Evolutionary conservation across 2,888 invertebrate species (phyloP), one percentile per base, ranked within the genome.

Genomic region (Epinotia ramella): DNA sequence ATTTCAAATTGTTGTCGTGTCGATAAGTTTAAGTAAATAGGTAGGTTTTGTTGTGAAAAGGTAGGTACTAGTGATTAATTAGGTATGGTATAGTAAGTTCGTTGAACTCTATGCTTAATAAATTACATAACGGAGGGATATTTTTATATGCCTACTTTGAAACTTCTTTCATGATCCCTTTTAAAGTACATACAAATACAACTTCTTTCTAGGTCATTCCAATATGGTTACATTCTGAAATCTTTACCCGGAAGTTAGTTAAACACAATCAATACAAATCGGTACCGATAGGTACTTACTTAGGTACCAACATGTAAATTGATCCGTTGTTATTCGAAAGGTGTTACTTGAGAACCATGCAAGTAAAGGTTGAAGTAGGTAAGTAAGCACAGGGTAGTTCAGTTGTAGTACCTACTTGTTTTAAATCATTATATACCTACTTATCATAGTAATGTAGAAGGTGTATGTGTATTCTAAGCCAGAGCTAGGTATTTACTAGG

Each of bases 321-420:
- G 68, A 68, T 56, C 40, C 33, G 2, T 18, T 20, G 12, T 46
- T 44, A 67, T 56, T 67, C 67, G 68, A 68, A 57, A 68, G 68
- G 68, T 20, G 68, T 67, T 57, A 67, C 18, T 24, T 57, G 56
- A 67, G 56, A 67, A 56, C 33, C 12, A 40, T 5, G 56, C 57
- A 67, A 13, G 44, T 64, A 28, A 11, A 11, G 63, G 63, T 44
- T n/a, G n/a, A 16, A 56, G 56, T 57, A 20, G n/a, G 20, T n/a
- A 57, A 7, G 1, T 3, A 16, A n/a, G n/a, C 12, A 12, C 11
- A n/a, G n/a, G 6, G 11, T 44, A 44, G 3, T 28, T 28, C 3
- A 7, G 33, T 33, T 33, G 33, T 33, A 33, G 33, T 6, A 33
- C n/a, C n/a, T n/a, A n/a, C 33, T 33, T 33, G 33, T 28, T 28